phyloP scores from a whole-genome alignment of 1,140 invertebrate species.

The Solenopsis invicta region DNA sequence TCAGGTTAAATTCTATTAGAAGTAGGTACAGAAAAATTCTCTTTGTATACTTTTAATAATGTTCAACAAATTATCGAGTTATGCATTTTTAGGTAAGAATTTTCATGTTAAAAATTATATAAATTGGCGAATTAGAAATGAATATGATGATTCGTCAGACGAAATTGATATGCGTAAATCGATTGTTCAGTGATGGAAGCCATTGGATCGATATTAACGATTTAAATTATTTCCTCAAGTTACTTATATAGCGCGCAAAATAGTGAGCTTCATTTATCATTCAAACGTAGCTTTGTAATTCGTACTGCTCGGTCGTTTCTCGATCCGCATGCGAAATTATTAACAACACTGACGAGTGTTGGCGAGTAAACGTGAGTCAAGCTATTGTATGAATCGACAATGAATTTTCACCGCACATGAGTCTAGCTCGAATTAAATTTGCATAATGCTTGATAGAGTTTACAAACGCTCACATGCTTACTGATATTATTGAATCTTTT shows the following conservation, averaged over 20 bases:
- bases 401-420: constrained; percentile 55
- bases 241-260: constrained; percentile 38
- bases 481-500: constrained; percentile 8
- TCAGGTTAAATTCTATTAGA: no score
- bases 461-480: not conserved
- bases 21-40: no score
- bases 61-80: no score
- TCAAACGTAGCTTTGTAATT: constrained; percentile 64
- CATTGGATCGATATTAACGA: constrained; percentile 29
- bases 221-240: constrained; percentile 54
- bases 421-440: constrained; percentile 19
- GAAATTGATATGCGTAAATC: not conserved
- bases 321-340: constrained; percentile 69
- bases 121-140: not conserved
- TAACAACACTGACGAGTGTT: constrained; percentile 64
- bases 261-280: constrained; percentile 67
- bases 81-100: not conserved
- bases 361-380: constrained; percentile 38
- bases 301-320: constrained; percentile 44
- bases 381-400: not conserved
- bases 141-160: not conserved
- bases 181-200: not conserved
- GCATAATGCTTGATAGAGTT: constrained; percentile 8
- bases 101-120: not conserved
- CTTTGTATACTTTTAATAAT: no score